Percentiles rank a stretch among this genome's conserved stretches.
Conservation (phyloP, 2,113 vertebrate species). For the Scomber japonicus region DNA sequence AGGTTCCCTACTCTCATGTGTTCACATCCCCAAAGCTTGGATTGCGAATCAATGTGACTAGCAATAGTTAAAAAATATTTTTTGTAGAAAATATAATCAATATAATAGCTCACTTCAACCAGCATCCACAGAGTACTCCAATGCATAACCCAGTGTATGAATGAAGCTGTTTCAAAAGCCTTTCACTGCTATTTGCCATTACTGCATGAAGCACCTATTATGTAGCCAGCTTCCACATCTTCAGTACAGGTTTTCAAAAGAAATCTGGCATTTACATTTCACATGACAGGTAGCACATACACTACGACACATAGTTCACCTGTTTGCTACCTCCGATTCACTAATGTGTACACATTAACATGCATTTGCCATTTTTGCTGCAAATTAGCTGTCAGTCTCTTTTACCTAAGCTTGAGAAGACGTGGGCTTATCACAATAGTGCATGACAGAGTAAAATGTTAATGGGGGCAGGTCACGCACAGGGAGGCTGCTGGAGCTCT, state of each 20-base stretch:
- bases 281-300: conserved; percentile 11
- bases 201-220: conserved; percentile 29
- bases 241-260: conserved; percentile 41
- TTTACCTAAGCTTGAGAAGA: conserved; percentile 61
- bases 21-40: conserved; percentile 8
- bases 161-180: conserved; percentile 49
- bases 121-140: conserved; percentile 21
- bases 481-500: conserved; percentile 42
- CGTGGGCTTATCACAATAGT: conserved; percentile 70
- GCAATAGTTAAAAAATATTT: conserved; percentile 12
- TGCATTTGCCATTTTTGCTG: conserved; percentile 59
- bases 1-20: conserved; percentile 41
- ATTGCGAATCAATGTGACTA: conserved; percentile 60
- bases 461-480: conserved; percentile 72
- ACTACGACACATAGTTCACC: conserved; percentile 20
- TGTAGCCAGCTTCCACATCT: neutral
- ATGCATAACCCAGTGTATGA: conserved; percentile 9
- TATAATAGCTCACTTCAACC: conserved; percentile 41
- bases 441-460: conserved; percentile 71
- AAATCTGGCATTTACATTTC: conserved; percentile 48
- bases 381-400: conserved; percentile 64
- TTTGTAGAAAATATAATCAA: conserved; percentile 39
- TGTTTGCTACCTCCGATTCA: conserved; percentile 48
- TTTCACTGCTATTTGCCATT: conserved; percentile 38
- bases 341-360: conserved; percentile 57